Evolutionary conservation across 2,113 vertebrate genomes (phyloP), one percentile per base, ranked within the genome.

Genomic region (Zeus faber): DNA sequence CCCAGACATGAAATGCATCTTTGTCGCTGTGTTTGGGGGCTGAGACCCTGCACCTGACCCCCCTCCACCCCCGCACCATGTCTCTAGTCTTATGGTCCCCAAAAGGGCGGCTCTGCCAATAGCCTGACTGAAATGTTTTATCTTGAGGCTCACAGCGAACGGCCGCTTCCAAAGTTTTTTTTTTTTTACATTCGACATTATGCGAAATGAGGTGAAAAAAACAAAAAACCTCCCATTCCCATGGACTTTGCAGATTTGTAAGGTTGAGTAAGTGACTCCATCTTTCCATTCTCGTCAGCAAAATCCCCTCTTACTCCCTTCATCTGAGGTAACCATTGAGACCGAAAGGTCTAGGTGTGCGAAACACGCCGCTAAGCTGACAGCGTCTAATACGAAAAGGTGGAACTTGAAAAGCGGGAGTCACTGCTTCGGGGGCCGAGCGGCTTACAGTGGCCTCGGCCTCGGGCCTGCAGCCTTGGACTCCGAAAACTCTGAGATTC

Each of bases 401-500:
- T n/a, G n/a, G n/a, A 81, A 82, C 61, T 69, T 76, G 26, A 65
- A 74, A 79, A 35, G 14, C 53, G 39, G 44, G 63, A 78, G 76
- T 74, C 69, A 69, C 29, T 27, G 41, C 17, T 49, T 44, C 74
- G 52, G 8, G 29, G 13, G 29, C 57, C 40, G 52, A 77, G 71
- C 52, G 62, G 82, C 67, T 85, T 69, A 69, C 44, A 26, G 46
- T 41, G 31, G 58, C 44, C 40, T 33, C 29, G 13, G 29, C n/a
- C n/a, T 33, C 2, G 44, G 49, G 60, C 67, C 62, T 47, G 80
- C 79, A 57, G 69, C 60, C 60, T 29, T 59, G 54, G 67, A 72
- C 77, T 81, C 64, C 74, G 70, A 72, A 68, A 61, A 33, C 69
- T 79, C 68, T 68, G 68, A 77, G 76, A 85, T 83, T 85, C 80